Evolutionary conservation across 2,888 invertebrate genomes (phyloP).

Genomic region (Drosophila subquinaria): DNA sequence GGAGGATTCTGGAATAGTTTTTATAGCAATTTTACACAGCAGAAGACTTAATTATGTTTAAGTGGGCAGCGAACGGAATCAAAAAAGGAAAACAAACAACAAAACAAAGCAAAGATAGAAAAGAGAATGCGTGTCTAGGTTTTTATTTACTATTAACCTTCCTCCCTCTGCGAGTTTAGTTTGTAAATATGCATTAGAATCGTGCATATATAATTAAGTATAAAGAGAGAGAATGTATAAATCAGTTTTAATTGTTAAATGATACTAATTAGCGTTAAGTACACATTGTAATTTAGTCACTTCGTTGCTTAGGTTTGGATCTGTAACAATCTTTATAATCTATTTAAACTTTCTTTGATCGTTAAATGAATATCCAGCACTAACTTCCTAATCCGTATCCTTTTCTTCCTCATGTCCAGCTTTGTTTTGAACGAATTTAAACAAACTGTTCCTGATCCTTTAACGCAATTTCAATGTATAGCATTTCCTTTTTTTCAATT

Average conservation of each 20-base stretch:
- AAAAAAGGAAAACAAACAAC: conserved; percentile 43
- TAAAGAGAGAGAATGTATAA: conserved; percentile 59
- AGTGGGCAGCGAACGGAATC: conserved; percentile 63
- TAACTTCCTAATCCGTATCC: conserved; percentile 7
- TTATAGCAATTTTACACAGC: conserved; percentile 79
- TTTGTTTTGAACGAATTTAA: conserved; percentile 67
- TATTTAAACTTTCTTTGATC: conserved; percentile 2
- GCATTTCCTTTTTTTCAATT: conserved; percentile 8
- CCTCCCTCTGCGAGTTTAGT: neutral
- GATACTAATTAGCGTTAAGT: conserved; percentile 65
- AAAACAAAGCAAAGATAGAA: neutral
- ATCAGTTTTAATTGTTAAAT: conserved; percentile 76
- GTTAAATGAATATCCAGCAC: neutral
- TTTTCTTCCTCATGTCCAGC: conserved; percentile 20
- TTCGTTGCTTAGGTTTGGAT: conserved; percentile 68
- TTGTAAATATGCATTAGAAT: conserved; percentile 19
- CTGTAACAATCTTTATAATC: conserved; percentile 14
- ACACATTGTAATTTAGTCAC: conserved; percentile 71
- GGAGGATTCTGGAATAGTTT: conserved; percentile 51
- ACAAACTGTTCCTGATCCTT: conserved; percentile 42
- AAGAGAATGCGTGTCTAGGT: conserved; percentile 16
- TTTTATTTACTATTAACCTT: neutral
- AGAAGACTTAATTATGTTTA: conserved; percentile 79
- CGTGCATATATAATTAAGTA: conserved; percentile 10
- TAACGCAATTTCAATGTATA: neutral